Base-by-base conservation (phyloP, 2,888 invertebrate genomes). In the Drosophila prostipennis region DNA sequence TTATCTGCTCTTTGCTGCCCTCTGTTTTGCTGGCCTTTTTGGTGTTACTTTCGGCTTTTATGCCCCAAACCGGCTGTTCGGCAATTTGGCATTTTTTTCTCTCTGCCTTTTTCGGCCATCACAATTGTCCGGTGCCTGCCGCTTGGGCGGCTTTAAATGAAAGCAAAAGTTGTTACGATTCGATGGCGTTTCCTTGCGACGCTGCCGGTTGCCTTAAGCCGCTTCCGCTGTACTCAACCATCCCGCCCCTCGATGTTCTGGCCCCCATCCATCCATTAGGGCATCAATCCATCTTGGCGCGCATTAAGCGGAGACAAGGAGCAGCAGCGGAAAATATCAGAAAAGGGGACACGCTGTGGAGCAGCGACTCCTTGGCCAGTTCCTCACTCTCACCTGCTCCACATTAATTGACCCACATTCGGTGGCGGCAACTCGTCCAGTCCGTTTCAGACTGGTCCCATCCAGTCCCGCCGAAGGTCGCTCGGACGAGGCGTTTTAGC, bases 161-260 rank as follows among this genome's bases (percentile, higher is more conserved):
- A 83, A 85, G 86, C 73, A 84, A 87, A 84, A 89, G 86, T 77
- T 85, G 87, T 81, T 83, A 73, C 79, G 75, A 73, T 74, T 81
- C 77, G 72, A 70, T 69, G 82, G 74, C 74, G 79, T 82, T 89
- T 89, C 86, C 87, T 46, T 42, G 36, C 36, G 32, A 3, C 39
- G 39, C 14, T 39, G 42, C 43, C n/a, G 26, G 43, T 45, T 45
- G 26, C 46, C 46, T 57, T 73, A 57, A 58, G 54, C 67, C 56
- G 46, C 74, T 59, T 73, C 57, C 67, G 64, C 53, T 68, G 68
- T 72, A 68, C 74, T 70, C 43, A 70, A 43, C 53, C 42, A 36
- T 39, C 36, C 37, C 11, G 32, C 11, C 36, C 42, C 19, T 13
- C 19, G 16, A 6, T 6, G 42, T 19, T 42, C 19, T 46, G 16